These are phyloP conservation scores for Halichoeres trimaculatus DNA, from an alignment of 2,113 vertebrate genomes.

Conservation along the genomic window DNA sequence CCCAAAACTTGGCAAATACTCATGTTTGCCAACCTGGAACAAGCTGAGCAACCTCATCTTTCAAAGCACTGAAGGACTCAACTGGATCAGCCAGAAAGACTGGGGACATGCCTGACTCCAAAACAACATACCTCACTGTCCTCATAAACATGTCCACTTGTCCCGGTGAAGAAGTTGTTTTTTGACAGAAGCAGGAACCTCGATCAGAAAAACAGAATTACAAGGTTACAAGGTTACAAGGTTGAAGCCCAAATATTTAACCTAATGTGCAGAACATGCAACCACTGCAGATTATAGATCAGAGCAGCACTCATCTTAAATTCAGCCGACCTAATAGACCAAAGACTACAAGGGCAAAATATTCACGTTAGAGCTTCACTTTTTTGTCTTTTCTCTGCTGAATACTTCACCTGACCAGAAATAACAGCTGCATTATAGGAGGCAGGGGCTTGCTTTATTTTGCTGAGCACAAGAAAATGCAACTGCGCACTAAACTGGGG, in stretches of 20 bases:
- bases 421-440: not conserved
- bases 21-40: not conserved
- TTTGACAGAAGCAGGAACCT: not conserved
- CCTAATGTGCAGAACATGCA: too few species aligned
- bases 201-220: not conserved
- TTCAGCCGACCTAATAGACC: too few species aligned
- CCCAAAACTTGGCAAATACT: not conserved
- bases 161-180: not conserved
- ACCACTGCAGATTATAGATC: too few species aligned
- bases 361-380: too few species aligned
- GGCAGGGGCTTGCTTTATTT: not conserved
- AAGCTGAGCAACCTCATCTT: constrained; percentile 32
- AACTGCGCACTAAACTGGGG: constrained; percentile 13
- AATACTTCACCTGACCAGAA: too few species aligned
- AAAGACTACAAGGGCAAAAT: too few species aligned
- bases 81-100: constrained; percentile 49
- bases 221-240: too few species aligned
- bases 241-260: too few species aligned
- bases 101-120: not conserved
- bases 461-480: not conserved
- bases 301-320: too few species aligned
- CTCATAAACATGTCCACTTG: constrained; percentile 26
- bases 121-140: not conserved
- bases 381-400: too few species aligned
- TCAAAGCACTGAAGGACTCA: constrained; percentile 6